phyloP scores from a whole-genome alignment of 2,113 vertebrate species.

The Chiloscyllium plagiosum region DNA sequence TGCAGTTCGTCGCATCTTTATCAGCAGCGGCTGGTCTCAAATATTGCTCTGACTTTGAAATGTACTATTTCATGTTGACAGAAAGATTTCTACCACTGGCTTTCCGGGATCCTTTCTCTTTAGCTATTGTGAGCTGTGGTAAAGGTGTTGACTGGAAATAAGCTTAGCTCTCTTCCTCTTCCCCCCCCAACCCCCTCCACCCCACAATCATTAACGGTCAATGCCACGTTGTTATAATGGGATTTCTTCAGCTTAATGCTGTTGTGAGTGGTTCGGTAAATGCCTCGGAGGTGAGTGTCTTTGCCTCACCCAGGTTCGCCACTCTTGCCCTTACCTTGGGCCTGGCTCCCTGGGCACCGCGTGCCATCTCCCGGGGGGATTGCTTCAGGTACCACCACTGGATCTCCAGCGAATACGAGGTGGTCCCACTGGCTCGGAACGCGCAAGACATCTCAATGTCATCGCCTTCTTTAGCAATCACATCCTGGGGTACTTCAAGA shows the following conservation, averaged over 20 bases:
- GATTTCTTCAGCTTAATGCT: not conserved
- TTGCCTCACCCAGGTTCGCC: not conserved
- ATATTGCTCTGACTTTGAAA: too few relatives aligned
- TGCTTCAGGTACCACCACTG: constrained; percentile 95
- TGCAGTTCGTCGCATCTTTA: not conserved
- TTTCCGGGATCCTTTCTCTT: not conserved
- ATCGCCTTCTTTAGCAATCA: constrained; percentile 85
- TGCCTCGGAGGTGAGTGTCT: too few relatives aligned
- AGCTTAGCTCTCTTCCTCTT: not conserved
- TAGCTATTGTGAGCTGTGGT: not conserved
- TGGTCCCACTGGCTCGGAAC: constrained; percentile 77
- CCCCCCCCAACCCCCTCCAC: too few relatives aligned
- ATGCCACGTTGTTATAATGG: not conserved
- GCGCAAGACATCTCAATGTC: constrained; percentile 95
- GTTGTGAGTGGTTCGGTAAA: too few relatives aligned
- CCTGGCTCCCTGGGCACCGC: constrained; percentile 66
- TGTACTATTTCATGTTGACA: not conserved
- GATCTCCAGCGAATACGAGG: constrained; percentile 88
- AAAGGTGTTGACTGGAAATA: not conserved
- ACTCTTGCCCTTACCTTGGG: constrained; percentile 65
- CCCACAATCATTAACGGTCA: not conserved
- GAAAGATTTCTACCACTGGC: not conserved
- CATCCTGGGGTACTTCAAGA: constrained; percentile 90
- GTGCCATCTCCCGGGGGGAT: constrained; percentile 69
- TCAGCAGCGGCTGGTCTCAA: not conserved